Conservation (phyloP, 2,797 vertebrate species). For the Cyclopterus lumpus region DNA sequence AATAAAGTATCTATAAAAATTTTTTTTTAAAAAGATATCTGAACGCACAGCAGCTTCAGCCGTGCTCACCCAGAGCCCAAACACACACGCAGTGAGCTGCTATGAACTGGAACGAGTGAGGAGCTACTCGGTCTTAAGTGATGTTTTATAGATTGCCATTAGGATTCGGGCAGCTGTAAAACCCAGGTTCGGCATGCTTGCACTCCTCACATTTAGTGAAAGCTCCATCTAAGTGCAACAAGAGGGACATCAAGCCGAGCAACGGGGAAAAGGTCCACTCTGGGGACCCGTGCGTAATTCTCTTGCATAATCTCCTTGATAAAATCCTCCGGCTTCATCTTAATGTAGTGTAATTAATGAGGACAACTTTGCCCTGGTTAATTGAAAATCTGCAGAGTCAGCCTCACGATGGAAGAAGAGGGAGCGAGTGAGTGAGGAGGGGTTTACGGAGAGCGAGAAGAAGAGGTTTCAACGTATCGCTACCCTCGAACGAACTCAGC, state of each 20-base stretch:
- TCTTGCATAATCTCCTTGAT: constrained; percentile 48
- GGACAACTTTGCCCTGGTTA: constrained; percentile 63
- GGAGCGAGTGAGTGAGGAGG: not conserved
- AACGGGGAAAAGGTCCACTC: constrained; percentile 45
- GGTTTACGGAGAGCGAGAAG: not conserved
- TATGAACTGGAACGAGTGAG: not conserved
- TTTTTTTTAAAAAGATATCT: too few relatives aligned
- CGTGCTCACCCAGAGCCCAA: constrained; percentile 1
- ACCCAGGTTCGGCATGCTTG: constrained; percentile 25
- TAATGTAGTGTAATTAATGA: constrained; percentile 69
- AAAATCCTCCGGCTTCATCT: constrained; percentile 59
- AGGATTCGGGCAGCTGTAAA: constrained; percentile 53
- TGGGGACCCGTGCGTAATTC: constrained; percentile 52
- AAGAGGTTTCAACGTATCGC: constrained; percentile 34
- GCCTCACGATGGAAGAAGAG: constrained; percentile 42
- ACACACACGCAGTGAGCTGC: not conserved
- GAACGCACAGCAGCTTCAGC: not conserved
- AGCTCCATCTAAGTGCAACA: constrained; percentile 54
- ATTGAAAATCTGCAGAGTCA: constrained; percentile 73
- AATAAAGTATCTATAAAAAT: too few relatives aligned
- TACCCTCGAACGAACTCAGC: constrained; percentile 45
- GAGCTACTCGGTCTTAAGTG: constrained; percentile 27
- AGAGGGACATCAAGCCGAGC: constrained; percentile 40
- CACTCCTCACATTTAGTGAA: constrained; percentile 34
- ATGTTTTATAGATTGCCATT: constrained; percentile 61